Conservation (phyloP, 1,140 invertebrate genomes). For the Drosophila truncata region DNA sequence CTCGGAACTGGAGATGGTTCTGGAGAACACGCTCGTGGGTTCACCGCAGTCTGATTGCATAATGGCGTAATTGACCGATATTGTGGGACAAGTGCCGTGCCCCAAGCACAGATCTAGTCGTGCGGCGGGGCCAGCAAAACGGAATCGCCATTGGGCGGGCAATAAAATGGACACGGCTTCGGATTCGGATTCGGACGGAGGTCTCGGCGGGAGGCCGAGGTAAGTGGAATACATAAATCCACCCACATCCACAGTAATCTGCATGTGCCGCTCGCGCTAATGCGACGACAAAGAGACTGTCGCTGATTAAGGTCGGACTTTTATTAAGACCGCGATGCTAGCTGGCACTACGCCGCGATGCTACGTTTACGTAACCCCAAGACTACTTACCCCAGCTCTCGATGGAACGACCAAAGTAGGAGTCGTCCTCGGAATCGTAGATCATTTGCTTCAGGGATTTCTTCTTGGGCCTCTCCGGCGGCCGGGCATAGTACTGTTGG, state of each 20-base stretch:
- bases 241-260: constrained; percentile 42
- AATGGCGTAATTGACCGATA: constrained; percentile 79
- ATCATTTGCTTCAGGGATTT: constrained; percentile 88
- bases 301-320: constrained; percentile 46
- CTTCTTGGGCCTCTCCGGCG: constrained; percentile 87
- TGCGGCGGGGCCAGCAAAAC: constrained; percentile 10
- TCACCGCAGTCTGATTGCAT: constrained; percentile 69
- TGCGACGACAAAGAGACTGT: constrained; percentile 52
- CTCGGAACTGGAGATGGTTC: constrained; percentile 25
- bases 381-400: constrained; percentile 91
- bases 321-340: constrained; percentile 20
- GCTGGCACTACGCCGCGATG: background rate
- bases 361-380: constrained; percentile 53
- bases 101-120: constrained; percentile 27
- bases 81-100: constrained; percentile 57
- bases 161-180: constrained; percentile 44
- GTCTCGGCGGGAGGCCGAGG: constrained; percentile 28
- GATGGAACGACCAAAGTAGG: constrained; percentile 89
- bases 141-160: constrained; percentile 42
- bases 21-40: constrained; percentile 29
- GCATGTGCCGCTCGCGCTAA: constrained; percentile 34
- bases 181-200: constrained; percentile 1
- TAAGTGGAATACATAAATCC: constrained; percentile 31
- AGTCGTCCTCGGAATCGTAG: constrained; percentile 89
- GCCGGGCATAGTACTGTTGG: constrained; percentile 88